Evolutionary conservation across 2,888 invertebrate genomes (phyloP).

Genomic region (Tromatobia lineatoria): DNA sequence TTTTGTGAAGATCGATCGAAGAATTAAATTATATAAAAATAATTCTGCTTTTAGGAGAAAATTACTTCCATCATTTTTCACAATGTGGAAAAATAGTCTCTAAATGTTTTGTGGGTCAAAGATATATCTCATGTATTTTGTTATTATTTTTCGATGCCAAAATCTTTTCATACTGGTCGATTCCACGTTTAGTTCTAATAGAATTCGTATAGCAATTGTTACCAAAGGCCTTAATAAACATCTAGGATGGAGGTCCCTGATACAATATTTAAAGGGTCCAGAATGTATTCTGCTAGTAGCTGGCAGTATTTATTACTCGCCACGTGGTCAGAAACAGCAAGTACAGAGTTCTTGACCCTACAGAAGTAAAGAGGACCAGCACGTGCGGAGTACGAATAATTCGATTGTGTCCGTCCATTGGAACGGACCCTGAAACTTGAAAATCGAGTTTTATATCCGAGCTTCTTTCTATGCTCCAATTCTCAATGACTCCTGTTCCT

Average conservation of each 20-base stretch:
- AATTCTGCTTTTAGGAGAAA: no score
- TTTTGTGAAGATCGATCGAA: no score
- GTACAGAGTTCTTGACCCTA: background rate
- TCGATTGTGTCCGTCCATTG: background rate
- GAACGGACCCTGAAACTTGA: background rate
- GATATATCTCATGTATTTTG: no score
- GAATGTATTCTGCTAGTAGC: background rate
- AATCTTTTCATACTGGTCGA: background rate
- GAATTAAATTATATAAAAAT: no score
- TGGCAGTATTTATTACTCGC: background rate
- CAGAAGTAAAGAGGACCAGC: background rate
- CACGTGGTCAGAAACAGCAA: slow-evolving; percentile 21
- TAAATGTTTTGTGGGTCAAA: no score
- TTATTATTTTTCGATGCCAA: no score
- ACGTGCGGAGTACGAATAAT: slow-evolving; percentile 7
- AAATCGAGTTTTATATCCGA: background rate
- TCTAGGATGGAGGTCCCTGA: background rate
- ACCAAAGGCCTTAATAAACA: background rate
- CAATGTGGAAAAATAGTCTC: background rate
- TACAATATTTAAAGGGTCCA: background rate
- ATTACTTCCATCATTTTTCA: no score
- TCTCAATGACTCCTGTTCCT: no score
- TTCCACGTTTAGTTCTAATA: background rate
- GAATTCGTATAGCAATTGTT: background rate
- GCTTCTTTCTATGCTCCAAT: no score